Percentiles rank a stretch among this genome's conserved stretches.
phyloP scores from a whole-genome alignment of 2,113 vertebrate genomes.

The Sinocyclocheilus maitianheensis region DNA sequence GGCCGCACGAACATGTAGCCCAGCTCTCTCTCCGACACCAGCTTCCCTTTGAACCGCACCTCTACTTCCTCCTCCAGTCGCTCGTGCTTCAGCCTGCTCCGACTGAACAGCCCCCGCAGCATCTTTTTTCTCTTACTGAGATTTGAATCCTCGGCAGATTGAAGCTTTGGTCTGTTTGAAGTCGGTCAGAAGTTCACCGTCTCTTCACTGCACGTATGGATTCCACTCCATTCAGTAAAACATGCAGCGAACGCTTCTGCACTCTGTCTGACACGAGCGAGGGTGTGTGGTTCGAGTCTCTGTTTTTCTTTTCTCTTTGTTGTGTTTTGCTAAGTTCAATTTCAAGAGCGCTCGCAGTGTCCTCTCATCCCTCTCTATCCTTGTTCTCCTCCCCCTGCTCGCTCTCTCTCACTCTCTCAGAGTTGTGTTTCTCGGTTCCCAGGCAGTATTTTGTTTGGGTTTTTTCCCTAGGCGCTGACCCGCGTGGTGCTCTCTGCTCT shows the following conservation, averaged over 20 bases:
- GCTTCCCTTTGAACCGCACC: conserved; percentile 82
- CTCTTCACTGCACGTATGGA: neutral
- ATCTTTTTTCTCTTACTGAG: conserved; percentile 57
- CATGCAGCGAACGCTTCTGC: neutral
- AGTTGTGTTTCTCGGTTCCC: conserved; percentile 11
- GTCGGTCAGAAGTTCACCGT: conserved; percentile 18
- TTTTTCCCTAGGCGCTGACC: conserved; percentile 48
- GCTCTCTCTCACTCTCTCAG: neutral
- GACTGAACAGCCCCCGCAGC: conserved; percentile 69
- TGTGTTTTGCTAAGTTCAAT: neutral
- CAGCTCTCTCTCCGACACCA: conserved; percentile 87
- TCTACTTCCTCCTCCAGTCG: conserved; percentile 78
- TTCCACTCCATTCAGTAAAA: conserved; percentile 21
- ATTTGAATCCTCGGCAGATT: conserved; percentile 2
- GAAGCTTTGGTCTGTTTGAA: conserved; percentile 21
- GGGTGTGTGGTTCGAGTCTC: neutral
- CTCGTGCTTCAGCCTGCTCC: conserved; percentile 78
- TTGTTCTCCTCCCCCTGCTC: conserved; percentile 7
- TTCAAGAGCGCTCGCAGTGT: neutral
- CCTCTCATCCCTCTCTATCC: neutral
- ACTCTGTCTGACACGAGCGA: conserved; percentile 6
- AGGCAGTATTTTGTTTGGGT: conserved; percentile 33
- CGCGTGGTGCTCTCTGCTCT: neutral
- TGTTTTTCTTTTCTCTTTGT: neutral
- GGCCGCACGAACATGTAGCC: conserved; percentile 83